Evolutionary conservation across 2,113 vertebrate genomes (phyloP), one percentile per base, ranked within the genome.

Genomic region (Apaloderma vittatum): DNA sequence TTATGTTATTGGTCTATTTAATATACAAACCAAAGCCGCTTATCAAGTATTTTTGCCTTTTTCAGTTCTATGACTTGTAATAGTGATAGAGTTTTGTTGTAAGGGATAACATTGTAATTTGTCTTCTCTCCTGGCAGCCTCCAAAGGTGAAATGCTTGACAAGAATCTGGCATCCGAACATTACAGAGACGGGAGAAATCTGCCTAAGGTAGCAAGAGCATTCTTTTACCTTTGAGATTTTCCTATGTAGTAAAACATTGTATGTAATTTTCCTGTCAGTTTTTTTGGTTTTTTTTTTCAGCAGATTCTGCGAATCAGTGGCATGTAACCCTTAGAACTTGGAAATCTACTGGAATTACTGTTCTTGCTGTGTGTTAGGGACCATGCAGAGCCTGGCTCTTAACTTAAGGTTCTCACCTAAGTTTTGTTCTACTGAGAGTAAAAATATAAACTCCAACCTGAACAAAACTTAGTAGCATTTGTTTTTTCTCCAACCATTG

Each of bases 111-210:
- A 0, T 40, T 6, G 2, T 65, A 32, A 81, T 71, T 86, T 90
- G 22, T 95, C 92, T 91, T 95, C 20, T 97, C 9, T 78, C 93
- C 76, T 97, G 34, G 52, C 97, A 99, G 99, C 99, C 99, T 98
- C 99, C 99, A 73, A 99, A 99, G 98, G 99, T 99, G 85, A 99
- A 99, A 97, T 99, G 99, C 97, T 98, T 99, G 98, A 99, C 99
- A 77, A 98, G 98, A 98, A 99, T 99, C 98, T 99, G 99, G 99
- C 99, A 99, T 96, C 99, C 99, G 2, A 99, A 99, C 98, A 99
- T 99, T 95, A 99, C 99, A 14, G 99, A 99, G 97, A 99, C 98
- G 0, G 99, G 99, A 51, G 99, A 99, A 90, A 99, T 99, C 97
- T 99, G 99, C 97, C 98, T 99, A 78, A 99, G 99, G 99, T 99